A percentile compares a stretch with the other conserved stretches of the same genome.
Conservation (phyloP, 2,888 invertebrate genomes). For the Ferrisia virgata region DNA sequence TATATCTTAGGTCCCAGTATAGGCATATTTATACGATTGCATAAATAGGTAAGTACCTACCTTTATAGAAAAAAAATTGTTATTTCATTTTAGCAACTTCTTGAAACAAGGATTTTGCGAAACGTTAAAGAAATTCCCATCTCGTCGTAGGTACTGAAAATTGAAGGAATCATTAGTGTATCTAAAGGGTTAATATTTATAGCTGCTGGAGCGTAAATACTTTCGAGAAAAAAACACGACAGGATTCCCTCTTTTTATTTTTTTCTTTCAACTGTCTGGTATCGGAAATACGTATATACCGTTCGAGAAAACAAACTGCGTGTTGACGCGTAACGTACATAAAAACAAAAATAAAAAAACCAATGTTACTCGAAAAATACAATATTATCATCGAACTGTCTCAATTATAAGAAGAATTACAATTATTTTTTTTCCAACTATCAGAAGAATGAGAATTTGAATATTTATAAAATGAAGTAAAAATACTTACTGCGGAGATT, state of each 20-base stretch:
- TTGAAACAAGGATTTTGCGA: background rate
- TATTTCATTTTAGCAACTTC: background rate
- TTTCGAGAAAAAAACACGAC: background rate
- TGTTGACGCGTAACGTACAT: background rate
- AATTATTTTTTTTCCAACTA: background rate
- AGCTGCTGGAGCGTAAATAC: background rate
- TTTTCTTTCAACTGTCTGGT: background rate
- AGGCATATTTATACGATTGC: no score
- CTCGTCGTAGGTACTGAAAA: background rate
- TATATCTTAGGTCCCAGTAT: no score
- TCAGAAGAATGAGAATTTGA: background rate
- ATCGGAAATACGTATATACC: background rate
- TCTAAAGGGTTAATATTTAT: conserved; percentile 18
- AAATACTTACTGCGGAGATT: background rate
- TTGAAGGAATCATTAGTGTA: background rate
- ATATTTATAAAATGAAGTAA: background rate
- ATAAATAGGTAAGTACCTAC: no score
- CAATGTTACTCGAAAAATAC: background rate
- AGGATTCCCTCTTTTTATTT: background rate
- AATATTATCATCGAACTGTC: background rate
- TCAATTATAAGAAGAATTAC: background rate
- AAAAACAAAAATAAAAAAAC: background rate
- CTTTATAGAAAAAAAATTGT: no score
- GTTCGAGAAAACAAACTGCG: background rate
- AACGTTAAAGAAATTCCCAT: background rate